A percentile compares a stretch with the other conserved stretches of the same genome.
Conservation (phyloP, 2,888 invertebrate genomes). For the Yponomeuta malinellus region DNA sequence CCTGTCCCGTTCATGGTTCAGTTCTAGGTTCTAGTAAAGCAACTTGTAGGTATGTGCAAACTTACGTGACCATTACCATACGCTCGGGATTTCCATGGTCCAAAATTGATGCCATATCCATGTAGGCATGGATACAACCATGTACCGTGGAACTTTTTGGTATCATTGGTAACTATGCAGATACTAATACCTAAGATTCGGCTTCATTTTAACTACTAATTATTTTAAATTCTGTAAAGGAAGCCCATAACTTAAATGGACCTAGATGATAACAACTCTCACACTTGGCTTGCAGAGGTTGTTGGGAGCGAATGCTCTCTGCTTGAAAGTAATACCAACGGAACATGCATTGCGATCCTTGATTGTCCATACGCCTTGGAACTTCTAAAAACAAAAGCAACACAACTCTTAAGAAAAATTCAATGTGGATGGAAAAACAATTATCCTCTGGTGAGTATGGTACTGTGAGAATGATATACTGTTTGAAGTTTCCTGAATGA, state of each 20-base stretch:
- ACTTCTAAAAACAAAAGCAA: not conserved
- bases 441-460: not conserved
- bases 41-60: not conserved
- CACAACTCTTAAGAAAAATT: not conserved
- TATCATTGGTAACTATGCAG: not conserved
- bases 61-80: not conserved
- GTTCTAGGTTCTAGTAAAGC: not conserved
- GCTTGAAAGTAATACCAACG: not conserved
- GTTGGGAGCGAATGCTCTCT: not conserved
- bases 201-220: too few relatives aligned
- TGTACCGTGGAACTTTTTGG: not conserved
- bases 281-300: not conserved
- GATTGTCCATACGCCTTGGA: not conserved
- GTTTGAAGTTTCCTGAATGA: not conserved
- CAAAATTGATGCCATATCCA: not conserved
- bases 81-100: slow-evolving; percentile 19
- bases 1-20: not conserved
- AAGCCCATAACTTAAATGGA: not conserved
- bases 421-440: not conserved
- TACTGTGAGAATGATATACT: not conserved
- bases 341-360: not conserved
- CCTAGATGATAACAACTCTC: not conserved
- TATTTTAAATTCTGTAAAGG: too few relatives aligned
- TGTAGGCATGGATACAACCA: too few relatives aligned
- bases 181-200: too few relatives aligned